Conservation (phyloP, 1,140 invertebrate genomes). For the Megalonaias nervosa region DNA sequence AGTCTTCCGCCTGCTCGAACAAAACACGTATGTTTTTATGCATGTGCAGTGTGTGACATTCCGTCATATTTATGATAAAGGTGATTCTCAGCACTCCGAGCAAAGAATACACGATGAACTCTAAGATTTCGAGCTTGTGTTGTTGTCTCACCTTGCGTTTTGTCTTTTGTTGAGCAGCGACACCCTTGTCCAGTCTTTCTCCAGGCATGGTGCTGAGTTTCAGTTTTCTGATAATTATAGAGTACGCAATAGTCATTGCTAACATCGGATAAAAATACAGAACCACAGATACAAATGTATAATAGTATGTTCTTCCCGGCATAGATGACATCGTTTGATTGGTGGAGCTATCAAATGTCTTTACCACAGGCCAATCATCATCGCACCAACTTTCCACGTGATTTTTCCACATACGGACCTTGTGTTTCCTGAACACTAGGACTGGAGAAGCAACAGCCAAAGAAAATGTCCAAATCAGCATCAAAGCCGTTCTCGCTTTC, state of each 20-base stretch:
- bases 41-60: too few relatives aligned
- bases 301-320: slow-evolving; percentile 63
- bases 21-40: too few relatives aligned
- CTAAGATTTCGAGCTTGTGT: background rate
- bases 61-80: too few relatives aligned
- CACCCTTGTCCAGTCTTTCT: slow-evolving; percentile 47
- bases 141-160: slow-evolving; percentile 53
- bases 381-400: slow-evolving; percentile 66
- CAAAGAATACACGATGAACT: too few relatives aligned
- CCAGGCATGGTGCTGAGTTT: slow-evolving; percentile 50
- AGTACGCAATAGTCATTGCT: slow-evolving; percentile 72
- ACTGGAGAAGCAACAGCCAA: slow-evolving; percentile 67
- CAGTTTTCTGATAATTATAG: slow-evolving; percentile 69
- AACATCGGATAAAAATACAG: slow-evolving; percentile 73
- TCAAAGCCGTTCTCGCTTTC: slow-evolving; percentile 64
- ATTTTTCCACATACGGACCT: slow-evolving; percentile 56
- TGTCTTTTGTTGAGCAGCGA: slow-evolving; percentile 47
- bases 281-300: slow-evolving; percentile 69
- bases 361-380: slow-evolving; percentile 55
- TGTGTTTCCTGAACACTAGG: slow-evolving; percentile 54
- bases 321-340: slow-evolving; percentile 38
- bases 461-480: slow-evolving; percentile 70
- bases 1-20: too few relatives aligned
- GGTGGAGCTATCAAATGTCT: slow-evolving; percentile 15
- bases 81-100: too few relatives aligned